Percentiles rank a stretch among this genome's conserved stretches.
Evolutionary conservation across 1,140 invertebrate species (phyloP).

Genomic region (Liolophura sinensis): DNA sequence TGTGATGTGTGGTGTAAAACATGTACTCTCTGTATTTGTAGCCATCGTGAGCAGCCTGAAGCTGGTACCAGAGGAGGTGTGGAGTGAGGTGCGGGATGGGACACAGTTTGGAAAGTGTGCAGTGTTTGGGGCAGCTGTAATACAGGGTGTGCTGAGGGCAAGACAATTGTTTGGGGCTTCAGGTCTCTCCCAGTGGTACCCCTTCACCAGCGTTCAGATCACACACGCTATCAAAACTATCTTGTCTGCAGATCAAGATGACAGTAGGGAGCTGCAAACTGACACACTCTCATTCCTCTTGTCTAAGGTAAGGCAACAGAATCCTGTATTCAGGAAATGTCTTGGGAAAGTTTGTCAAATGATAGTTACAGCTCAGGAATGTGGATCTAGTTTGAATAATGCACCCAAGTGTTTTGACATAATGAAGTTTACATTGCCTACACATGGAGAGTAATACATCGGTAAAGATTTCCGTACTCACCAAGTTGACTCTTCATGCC

Average conservation of each 20-base stretch:
- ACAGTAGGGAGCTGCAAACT: constrained; percentile 30
- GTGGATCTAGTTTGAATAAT: too few species aligned
- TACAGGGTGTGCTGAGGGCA: constrained; percentile 41
- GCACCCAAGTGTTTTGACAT: too few species aligned
- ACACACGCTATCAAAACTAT: constrained; percentile 38
- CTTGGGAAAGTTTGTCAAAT: too few species aligned
- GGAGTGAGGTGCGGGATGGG: constrained; percentile 30
- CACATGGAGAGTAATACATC: too few species aligned
- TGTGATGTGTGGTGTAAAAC: neutral
- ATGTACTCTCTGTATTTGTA: constrained; percentile 22
- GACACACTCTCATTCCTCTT: constrained; percentile 35
- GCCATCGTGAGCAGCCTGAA: constrained; percentile 46
- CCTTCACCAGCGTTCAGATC: constrained; percentile 41
- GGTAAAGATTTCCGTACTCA: too few species aligned
- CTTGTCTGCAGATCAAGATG: constrained; percentile 8
- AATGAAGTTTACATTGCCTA: too few species aligned
- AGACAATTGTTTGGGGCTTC: constrained; percentile 49
- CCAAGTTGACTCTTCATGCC: too few species aligned
- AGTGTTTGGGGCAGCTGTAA: constrained; percentile 39
- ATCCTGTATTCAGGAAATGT: too few species aligned
- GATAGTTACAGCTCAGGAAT: too few species aligned
- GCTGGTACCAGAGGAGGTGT: constrained; percentile 26
- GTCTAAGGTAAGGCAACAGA: constrained; percentile 26
- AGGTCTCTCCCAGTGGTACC: constrained; percentile 50
- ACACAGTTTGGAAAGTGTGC: constrained; percentile 28